phyloP scores from a whole-genome alignment of 2,113 vertebrate genomes.

The Apodemus speciosus region DNA sequence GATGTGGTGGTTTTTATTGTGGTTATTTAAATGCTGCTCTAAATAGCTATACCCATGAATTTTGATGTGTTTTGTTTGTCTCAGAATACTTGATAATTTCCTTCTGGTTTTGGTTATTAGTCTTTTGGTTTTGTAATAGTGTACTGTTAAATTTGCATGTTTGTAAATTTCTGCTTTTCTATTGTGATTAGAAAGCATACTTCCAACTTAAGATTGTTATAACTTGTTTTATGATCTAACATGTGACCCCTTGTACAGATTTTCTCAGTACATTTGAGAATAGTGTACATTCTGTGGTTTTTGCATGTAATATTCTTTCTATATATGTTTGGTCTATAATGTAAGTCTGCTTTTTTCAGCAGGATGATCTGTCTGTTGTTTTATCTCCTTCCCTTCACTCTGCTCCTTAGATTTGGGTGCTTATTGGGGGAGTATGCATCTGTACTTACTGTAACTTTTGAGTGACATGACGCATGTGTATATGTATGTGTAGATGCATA shows the following conservation, averaged over 20 bases:
- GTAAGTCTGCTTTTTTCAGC: neutral
- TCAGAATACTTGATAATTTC: neutral
- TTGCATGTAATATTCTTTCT: neutral
- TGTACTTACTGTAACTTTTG: neutral
- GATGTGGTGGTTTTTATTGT: neutral
- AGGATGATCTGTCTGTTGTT: neutral
- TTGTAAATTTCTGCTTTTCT: conserved; percentile 43
- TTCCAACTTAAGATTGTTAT: neutral
- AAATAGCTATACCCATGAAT: neutral
- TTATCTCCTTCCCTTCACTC: conserved; percentile 4
- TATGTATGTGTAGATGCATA: neutral
- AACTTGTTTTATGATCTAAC: neutral
- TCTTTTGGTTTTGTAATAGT: neutral
- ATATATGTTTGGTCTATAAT: neutral
- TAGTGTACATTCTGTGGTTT: neutral
- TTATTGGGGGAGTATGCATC: neutral
- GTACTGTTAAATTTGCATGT: neutral
- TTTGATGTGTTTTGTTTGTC: neutral
- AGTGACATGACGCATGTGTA: neutral
- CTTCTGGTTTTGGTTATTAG: conserved; percentile 12
- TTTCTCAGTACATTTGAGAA: conserved; percentile 1
- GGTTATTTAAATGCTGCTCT: neutral
- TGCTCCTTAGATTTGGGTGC: neutral
- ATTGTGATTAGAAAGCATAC: conserved; percentile 3
- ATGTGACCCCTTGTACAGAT: conserved; percentile 13